Base-by-base conservation (phyloP, 2,888 invertebrate species). In the Pilophorus perplexus region DNA sequence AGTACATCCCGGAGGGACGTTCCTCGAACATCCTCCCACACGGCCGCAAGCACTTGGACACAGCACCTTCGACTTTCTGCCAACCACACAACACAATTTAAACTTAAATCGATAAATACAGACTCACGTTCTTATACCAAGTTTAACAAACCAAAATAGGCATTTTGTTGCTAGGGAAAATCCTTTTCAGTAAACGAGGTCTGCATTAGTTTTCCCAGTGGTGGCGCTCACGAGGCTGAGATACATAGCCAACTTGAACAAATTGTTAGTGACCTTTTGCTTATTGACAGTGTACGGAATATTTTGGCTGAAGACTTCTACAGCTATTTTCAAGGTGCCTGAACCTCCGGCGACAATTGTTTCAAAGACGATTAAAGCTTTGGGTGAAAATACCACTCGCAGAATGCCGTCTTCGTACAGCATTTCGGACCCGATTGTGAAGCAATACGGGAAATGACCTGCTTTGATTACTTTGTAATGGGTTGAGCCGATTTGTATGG, bases 101-200 rank as follows among this genome's bases (percentile, higher is more conserved):
- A n/a, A n/a, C n/a, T n/a, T n/a, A n/a, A n/a, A n/a, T n/a, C n/a
- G n/a, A n/a, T n/a, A n/a, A n/a, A n/a, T n/a, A n/a, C n/a, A n/a
- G n/a, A n/a, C n/a, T n/a, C n/a, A n/a, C n/a, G n/a, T n/a, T n/a
- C n/a, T n/a, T n/a, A n/a, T n/a, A n/a, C n/a, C n/a, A n/a, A n/a
- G n/a, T n/a, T n/a, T n/a, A n/a, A n/a, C n/a, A n/a, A n/a, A n/a
- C n/a, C n/a, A n/a, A n/a, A n/a, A n/a, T n/a, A n/a, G n/a, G n/a
- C n/a, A n/a, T n/a, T n/a, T n/a, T n/a, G n/a, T n/a, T n/a, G n/a
- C n/a, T n/a, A n/a, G n/a, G n/a, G n/a, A n/a, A n/a, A n/a, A n/a
- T n/a, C n/a, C n/a, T n/a, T n/a, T n/a, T 50, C 23, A 50, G 22
- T 38, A 57, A 8, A 57, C 38, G 20, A 57, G 38, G 16, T 57